Evolutionary conservation across 2,888 invertebrate species (phyloP).

Genomic region (Bellardia pandia): DNA sequence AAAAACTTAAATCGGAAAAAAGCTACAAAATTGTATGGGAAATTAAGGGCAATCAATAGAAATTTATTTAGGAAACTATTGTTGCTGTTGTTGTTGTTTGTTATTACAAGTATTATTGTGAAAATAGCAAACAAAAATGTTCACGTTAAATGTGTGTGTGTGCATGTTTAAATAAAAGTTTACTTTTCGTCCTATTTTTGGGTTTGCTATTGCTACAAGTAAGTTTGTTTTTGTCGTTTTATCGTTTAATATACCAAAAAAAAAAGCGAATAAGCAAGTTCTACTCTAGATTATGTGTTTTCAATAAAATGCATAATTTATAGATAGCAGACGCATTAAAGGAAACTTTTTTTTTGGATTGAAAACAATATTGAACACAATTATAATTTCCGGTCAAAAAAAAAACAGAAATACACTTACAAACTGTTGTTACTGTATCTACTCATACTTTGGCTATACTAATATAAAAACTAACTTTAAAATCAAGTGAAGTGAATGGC

Average conservation of each 20-base stretch:
- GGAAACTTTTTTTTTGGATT: constrained; percentile 58
- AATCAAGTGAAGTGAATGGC: neutral
- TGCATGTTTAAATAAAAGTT: constrained; percentile 53
- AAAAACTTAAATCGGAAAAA: constrained; percentile 17
- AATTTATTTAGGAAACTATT: constrained; percentile 65
- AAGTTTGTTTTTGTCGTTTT: constrained; percentile 41
- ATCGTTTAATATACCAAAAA: neutral
- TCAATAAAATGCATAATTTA: constrained; percentile 64
- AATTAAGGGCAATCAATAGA: constrained; percentile 68
- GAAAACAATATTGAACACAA: constrained; percentile 38
- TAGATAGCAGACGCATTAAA: constrained; percentile 53
- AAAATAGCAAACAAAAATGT: constrained; percentile 28
- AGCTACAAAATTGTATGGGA: constrained; percentile 36
- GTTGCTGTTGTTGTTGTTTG: constrained; percentile 28
- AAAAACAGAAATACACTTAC: constrained; percentile 13
- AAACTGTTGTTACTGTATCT: neutral
- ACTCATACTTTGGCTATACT: neutral
- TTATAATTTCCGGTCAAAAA: constrained; percentile 57
- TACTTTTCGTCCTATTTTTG: constrained; percentile 15
- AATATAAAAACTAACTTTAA: neutral
- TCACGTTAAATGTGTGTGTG: neutral
- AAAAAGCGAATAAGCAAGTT: neutral
- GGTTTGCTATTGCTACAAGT: constrained; percentile 21
- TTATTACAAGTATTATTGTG: constrained; percentile 33
- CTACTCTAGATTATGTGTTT: constrained; percentile 28